Evolutionary conservation across 2,888 invertebrate species (phyloP), one percentile per base, ranked within the genome.

Genomic region (Lagria hirta): DNA sequence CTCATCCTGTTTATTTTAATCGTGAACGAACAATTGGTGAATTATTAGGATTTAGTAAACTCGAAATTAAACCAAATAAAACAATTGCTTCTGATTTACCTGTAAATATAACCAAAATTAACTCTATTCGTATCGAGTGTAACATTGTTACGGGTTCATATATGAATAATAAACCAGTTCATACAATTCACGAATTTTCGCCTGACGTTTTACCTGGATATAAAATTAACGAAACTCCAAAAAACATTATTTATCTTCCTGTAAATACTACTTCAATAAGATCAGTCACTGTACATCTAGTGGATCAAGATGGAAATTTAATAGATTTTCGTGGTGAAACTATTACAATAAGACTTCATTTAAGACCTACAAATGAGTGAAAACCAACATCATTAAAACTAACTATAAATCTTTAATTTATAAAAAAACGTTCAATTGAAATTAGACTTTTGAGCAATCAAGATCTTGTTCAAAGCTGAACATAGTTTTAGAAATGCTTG

Each of bases 101-200:
- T 8, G 59, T 65, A 10, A 48, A 61, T 33, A 66, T 65, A 44
- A 47, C 56, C 20, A 61, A 58, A 33, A 50, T 66, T 7, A 62
- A 62, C 43, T 37, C 45, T 1, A 40, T 64, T 13, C 38, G 55
- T 20, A 46, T 64, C 15, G 60, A 64, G 35, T 64, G 60, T 46
- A 62, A 58, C 45, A 55, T 61, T 1, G 50, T 52, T 2, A 42
- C 47, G 4, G 62, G 61, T 11, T 57, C 63, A 22, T 65, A 57
- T 40, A 33, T 55, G 2, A 62, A 64, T 47, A 55, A 55, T 7
- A 43, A 45, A 21, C 50, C 43, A 13, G 57, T 54, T 3, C 64
- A 69, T 43, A 64, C 61, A 6, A 51, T 68, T 32, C 61, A 69
- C 47, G 58, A 64, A 52, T 67, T 68, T 54, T 63, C 58, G 11